Percentiles rank a stretch among this genome's conserved stretches.
These are phyloP conservation scores for Cairina moschata DNA, from an alignment of 2,113 vertebrate genomes.

Conservation along the genomic window DNA sequence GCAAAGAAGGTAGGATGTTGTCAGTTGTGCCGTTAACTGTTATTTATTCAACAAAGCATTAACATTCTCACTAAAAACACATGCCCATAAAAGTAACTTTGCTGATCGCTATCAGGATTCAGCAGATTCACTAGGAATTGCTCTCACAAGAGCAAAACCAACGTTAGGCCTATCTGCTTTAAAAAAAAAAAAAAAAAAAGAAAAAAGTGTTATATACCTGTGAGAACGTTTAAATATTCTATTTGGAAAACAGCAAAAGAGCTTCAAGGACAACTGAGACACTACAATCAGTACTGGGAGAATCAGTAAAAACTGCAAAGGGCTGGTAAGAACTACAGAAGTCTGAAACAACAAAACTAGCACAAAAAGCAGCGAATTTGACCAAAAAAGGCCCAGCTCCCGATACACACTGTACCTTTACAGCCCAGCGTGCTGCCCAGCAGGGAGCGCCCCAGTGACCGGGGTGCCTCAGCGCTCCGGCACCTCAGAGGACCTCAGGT, in stretches of 20 bases:
- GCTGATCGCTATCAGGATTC: background rate
- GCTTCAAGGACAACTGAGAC: background rate
- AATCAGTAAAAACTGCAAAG: background rate
- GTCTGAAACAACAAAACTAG: background rate
- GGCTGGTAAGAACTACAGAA: background rate
- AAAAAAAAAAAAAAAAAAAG: no score
- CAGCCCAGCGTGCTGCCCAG: fast-evolving
- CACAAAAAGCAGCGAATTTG: background rate
- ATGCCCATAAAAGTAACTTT: background rate
- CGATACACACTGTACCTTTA: background rate
- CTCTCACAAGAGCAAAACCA: background rate
- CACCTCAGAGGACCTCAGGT: no score
- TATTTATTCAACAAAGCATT: background rate
- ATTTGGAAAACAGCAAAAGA: background rate
- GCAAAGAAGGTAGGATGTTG: background rate
- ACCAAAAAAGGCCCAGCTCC: background rate
- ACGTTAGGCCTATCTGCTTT: background rate
- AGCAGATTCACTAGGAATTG: background rate
- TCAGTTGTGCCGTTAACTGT: background rate
- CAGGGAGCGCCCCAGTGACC: fast-evolving
- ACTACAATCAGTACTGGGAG: background rate
- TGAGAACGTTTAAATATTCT: no score
- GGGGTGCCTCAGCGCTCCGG: no score
- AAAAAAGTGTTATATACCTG: background rate
- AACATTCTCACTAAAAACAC: background rate